These are phyloP conservation scores for Numida meleagris DNA, from an alignment of 2,113 vertebrate species.

Conservation along the genomic window DNA sequence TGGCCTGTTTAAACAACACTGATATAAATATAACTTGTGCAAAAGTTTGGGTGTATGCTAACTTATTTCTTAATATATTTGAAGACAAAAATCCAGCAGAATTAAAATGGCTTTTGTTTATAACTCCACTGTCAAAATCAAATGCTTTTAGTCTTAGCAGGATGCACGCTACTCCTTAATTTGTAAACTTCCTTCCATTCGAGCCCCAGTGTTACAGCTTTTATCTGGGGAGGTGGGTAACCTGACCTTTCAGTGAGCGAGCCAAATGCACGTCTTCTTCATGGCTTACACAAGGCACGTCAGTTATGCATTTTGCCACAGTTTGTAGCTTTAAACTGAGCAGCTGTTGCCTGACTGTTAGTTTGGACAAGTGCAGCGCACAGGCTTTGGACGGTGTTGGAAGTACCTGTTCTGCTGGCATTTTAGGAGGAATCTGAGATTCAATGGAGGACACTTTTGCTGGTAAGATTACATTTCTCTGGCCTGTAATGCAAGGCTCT, in stretches of 20 bases:
- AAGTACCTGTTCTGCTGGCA: conserved; percentile 70
- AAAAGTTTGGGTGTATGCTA: conserved; percentile 19
- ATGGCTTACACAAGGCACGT: conserved; percentile 72
- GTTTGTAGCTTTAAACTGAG: conserved; percentile 75
- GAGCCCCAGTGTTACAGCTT: conserved; percentile 50
- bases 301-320: conserved; percentile 77
- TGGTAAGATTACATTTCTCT: conserved; percentile 49
- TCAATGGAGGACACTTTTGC: conserved; percentile 15
- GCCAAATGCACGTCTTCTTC: conserved; percentile 71
- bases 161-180: conserved; percentile 43
- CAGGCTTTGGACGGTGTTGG: conserved; percentile 47
- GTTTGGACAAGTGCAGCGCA: conserved; percentile 77
- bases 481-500: accelerated
- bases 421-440: conserved; percentile 37
- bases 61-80: conserved; percentile 54
- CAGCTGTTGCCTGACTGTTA: conserved; percentile 78
- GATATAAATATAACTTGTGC: conserved; percentile 58
- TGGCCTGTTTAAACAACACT: conserved; percentile 63
- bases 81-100: conserved; percentile 41
- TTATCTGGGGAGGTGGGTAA: conserved; percentile 75
- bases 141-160: conserved; percentile 54
- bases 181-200: conserved; percentile 69
- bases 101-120: conserved; percentile 50
- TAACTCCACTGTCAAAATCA: conserved; percentile 58
- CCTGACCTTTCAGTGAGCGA: conserved; percentile 66